These are phyloP conservation scores for Glomeris maerens DNA, from an alignment of 1,140 invertebrate genomes.

Conservation along the genomic window DNA sequence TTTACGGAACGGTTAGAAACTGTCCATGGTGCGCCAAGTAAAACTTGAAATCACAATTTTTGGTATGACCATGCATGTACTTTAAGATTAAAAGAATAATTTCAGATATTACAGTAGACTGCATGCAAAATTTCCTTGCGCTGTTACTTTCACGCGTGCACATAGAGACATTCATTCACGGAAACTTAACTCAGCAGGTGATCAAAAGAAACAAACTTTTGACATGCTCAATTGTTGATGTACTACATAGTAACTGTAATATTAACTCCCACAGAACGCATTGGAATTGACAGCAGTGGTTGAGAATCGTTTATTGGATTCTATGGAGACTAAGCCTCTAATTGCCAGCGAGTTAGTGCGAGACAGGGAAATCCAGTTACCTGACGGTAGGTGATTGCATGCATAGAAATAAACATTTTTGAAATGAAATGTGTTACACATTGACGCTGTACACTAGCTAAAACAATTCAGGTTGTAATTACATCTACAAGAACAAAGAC, in stretches of 20 bases:
- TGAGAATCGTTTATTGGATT: conserved; percentile 45
- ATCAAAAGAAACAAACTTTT: not conserved
- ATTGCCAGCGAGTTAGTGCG: conserved; percentile 62
- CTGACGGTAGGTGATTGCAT: conserved; percentile 48
- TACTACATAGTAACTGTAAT: not conserved
- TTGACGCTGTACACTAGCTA: no score
- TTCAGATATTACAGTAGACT: conserved; percentile 56
- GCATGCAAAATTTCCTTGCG: conserved; percentile 54
- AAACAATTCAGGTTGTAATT: conserved; percentile 60
- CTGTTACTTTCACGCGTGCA: conserved; percentile 62
- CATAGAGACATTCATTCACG: conserved; percentile 70
- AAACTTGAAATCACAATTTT: no score
- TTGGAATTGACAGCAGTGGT: conserved; percentile 49
- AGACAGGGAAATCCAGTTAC: conserved; percentile 66
- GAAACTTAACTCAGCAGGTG: conserved; percentile 55
- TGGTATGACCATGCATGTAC: conserved; percentile 1
- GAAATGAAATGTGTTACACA: no score
- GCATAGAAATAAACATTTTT: conserved; percentile 4
- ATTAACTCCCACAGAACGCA: conserved; percentile 30
- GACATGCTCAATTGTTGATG: not conserved
- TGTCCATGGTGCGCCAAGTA: conserved; percentile 54
- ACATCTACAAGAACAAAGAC: conserved; percentile 56
- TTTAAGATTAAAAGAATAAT: conserved; percentile 9
- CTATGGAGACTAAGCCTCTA: conserved; percentile 47
- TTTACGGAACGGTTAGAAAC: conserved; percentile 70